Evolutionary conservation across 2,797 vertebrate genomes (phyloP), one percentile per base, ranked within the genome.

Genomic region (Hybognathus amarus): DNA sequence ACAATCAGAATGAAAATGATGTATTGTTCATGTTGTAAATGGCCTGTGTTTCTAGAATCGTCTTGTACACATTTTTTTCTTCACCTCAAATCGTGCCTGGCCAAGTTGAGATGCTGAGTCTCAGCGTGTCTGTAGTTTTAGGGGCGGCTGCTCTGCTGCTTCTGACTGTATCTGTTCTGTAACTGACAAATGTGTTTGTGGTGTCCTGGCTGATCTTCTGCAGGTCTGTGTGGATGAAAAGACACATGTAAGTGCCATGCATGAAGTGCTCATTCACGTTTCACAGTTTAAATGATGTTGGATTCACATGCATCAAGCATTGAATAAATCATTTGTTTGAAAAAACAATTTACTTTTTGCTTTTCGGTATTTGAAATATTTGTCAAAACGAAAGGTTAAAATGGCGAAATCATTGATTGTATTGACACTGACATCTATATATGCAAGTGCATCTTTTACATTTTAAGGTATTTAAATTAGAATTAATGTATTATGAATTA

Each of bases 321-420:
- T 42, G 2, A 85, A 81, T 70, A 77, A 85, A 77, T 61, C 3
- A 52, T 54, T 38, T 73, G 24, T 68, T 70, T 54, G 27, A 63
- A 50, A 36, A 15, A 12, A 59, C 30, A 15, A 18, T 50, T 75
- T 24, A 12, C 13, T 22, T 59, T 36, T 18, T 33, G 70, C 6
- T 64, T 36, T 17, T 40, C 30, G 4, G 80, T 82, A 61, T 75
- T 66, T 18, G 4, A 36, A 45, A 66, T 56, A 4, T 74, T 22
- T 59, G 7, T 24, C 1, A n/a, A 40, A 52, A 33, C 27, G 13
- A 73, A 11, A 50, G 33, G 5, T 36, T 47, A 30, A 9, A 33
- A 22, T 4, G 2, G 18, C 5, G 0, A 20, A 73, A 22, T 24
- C 10, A 59, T 24, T 59, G n/a, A 38, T 38, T 47, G 42, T 71